These are phyloP conservation scores for Hydrophis major DNA, from an alignment of 2,797 vertebrate genomes.

Conservation along the genomic window DNA sequence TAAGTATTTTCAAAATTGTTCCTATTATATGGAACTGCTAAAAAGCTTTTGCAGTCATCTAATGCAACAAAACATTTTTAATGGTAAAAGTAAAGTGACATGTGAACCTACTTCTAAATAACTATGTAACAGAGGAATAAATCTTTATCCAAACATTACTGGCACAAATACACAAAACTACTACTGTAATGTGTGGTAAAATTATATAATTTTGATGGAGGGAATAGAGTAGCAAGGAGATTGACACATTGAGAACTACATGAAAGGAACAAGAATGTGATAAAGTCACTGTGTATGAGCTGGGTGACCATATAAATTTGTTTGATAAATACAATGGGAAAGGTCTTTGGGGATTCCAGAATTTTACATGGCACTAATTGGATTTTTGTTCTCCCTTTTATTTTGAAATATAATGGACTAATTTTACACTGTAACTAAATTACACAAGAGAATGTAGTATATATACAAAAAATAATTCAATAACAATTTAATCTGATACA, in stretches of 20 bases:
- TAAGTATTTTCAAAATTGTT: slow-evolving; percentile 5
- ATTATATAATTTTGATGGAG: background rate
- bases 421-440: background rate
- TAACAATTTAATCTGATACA: background rate
- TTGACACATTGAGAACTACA: background rate
- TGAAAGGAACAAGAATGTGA: background rate
- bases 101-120: slow-evolving; percentile 15
- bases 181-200: background rate
- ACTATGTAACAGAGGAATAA: slow-evolving; percentile 13
- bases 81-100: slow-evolving; percentile 9
- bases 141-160: slow-evolving; percentile 33
- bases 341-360: background rate
- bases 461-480: background rate
- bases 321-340: background rate
- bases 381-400: background rate
- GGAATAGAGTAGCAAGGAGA: background rate
- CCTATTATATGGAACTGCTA: slow-evolving; percentile 5
- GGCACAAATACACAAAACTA: slow-evolving; percentile 8
- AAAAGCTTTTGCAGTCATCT: slow-evolving; percentile 9
- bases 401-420: background rate
- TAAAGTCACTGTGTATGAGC: background rate
- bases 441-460: background rate
- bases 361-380: background rate
- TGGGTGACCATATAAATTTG: background rate
- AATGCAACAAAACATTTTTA: slow-evolving; percentile 7